Evolutionary conservation across 2,888 invertebrate species (phyloP), one percentile per base, ranked within the genome.

Genomic region (Perizoma flavofasciatum): DNA sequence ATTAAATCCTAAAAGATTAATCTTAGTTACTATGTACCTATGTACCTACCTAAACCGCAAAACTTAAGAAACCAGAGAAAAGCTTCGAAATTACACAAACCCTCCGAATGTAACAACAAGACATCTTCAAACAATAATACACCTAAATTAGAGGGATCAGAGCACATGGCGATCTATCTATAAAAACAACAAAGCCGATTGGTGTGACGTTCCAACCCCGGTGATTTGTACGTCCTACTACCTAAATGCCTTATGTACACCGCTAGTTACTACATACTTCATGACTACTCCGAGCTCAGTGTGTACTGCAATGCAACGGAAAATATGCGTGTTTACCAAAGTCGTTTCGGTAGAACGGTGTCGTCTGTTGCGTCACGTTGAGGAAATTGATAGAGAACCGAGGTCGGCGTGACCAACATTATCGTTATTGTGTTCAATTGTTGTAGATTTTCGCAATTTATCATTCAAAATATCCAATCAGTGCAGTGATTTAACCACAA

Each of bases 301-400:
- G 91, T 91, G 92, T 91, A 91, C 91, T 91, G 91, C 90, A 92
- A 88, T 92, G 92, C 92, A 92, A 92, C 90, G 91, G 92, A 92
- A 92, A 92, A 92, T 92, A 92, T 92, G 92, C 92, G 92, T 91
- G 91, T 92, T 92, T 91, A 91, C 90, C 90, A 91, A 91, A 91
- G 91, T 88, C 89, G 91, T 90, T 92, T 92, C 90, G 90, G 92
- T 89, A 85, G 88, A 91, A 90, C 91, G 89, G 90, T 89, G 91
- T 85, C 90, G 91, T 86, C 89, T 83, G 86, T 91, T 91, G 92
- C 91, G 91, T 92, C 92, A 92, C 89, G 88, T 88, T 87, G 82
- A 91, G 92, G 91, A 92, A 92, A 92, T 90, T 92, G 92, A 91
- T 91, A 90, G 86, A 88, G 88, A 78, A 81, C 81, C 88, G 90